Conservation (phyloP, 1,140 invertebrate genomes). For the Nebria ingens region DNA sequence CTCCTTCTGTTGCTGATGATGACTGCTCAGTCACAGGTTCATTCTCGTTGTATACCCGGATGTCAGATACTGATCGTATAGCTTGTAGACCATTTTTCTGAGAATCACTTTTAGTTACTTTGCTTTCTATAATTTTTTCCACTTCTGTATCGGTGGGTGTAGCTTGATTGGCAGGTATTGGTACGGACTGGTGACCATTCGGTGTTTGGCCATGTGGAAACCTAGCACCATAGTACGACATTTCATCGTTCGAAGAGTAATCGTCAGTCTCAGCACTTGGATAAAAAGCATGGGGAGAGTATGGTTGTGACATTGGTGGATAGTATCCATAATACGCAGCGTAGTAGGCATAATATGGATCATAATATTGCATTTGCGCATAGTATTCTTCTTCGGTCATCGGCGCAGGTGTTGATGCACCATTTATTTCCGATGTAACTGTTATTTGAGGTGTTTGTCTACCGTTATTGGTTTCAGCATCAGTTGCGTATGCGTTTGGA, state of each 20-base stretch:
- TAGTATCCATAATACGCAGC: slow-evolving; percentile 22
- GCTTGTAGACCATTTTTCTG: slow-evolving; percentile 28
- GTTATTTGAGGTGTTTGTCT: neutral
- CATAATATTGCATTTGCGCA: slow-evolving; percentile 22
- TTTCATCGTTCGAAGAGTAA: slow-evolving; percentile 38
- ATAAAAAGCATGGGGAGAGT: slow-evolving; percentile 22
- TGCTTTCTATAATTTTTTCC: slow-evolving; percentile 18
- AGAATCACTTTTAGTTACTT: slow-evolving; percentile 24
- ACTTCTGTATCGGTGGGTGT: slow-evolving; percentile 20
- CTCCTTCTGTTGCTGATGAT: slow-evolving; percentile 26
- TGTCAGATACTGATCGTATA: slow-evolving; percentile 40
- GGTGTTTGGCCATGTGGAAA: neutral
- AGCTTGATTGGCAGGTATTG: slow-evolving; percentile 16
- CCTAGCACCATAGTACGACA: slow-evolving; percentile 28
- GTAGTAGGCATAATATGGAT: slow-evolving; percentile 24
- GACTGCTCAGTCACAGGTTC: slow-evolving; percentile 15
- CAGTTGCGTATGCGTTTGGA: neutral
- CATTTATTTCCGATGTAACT: neutral
- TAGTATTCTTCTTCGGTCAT: slow-evolving; percentile 16
- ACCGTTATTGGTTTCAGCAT: neutral
- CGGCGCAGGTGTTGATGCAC: slow-evolving; percentile 6
- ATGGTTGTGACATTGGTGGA: slow-evolving; percentile 22
- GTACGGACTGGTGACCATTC: slow-evolving; percentile 13
- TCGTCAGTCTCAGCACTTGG: slow-evolving; percentile 29
- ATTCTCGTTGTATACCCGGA: slow-evolving; percentile 33